Base-by-base conservation (phyloP, 2,797 vertebrate genomes). In the Lates japonicus region DNA sequence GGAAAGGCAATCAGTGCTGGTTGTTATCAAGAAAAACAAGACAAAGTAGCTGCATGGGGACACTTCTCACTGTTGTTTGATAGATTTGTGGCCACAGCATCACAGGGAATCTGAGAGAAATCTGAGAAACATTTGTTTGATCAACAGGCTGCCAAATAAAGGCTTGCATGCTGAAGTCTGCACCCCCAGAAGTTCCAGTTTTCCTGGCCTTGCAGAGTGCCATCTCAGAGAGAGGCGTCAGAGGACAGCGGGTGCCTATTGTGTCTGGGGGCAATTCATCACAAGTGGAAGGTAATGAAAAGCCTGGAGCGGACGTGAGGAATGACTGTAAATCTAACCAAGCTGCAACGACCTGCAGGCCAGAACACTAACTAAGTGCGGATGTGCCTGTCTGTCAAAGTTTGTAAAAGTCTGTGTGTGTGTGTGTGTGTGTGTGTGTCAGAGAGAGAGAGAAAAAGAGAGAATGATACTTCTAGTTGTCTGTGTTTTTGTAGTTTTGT, bases 211-310 rank as follows among this genome's bases (percentile, higher is more conserved):
- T 65, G 68, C 60, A 42, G 61, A 67, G 70, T 3, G 35, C 7
- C 62, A 57, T 77, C 29, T n/a, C n/a, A n/a, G n/a, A n/a, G n/a
- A n/a, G 4, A 37, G 2, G 2, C 10, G 8, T 79, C 65, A 37
- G 31, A 80, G 76, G 71, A 76, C 87, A 80, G 78, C 9, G 20
- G 39, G 81, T 55, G 59, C 31, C 79, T 78, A 52, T 86, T 81
- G 81, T 87, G 79, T 84, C 81, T 80, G 25, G 17, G n/a, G 11
- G 42, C 29, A 46, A 74, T 88, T 81, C 37, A 83, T 91, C 88
- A 79, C 60, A 14, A 20, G 35, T n/a, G 48, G 70, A 74, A 59
- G 52, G 64, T 68, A 80, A 78, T 87, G 68, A 89, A 87, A 87
- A 80, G 61, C 52, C 81, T 46, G 70, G 51, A 76, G 54, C 64